phyloP scores from a whole-genome alignment of 92 coral and sea anemone species.

The Epizoanthus scotinus region DNA sequence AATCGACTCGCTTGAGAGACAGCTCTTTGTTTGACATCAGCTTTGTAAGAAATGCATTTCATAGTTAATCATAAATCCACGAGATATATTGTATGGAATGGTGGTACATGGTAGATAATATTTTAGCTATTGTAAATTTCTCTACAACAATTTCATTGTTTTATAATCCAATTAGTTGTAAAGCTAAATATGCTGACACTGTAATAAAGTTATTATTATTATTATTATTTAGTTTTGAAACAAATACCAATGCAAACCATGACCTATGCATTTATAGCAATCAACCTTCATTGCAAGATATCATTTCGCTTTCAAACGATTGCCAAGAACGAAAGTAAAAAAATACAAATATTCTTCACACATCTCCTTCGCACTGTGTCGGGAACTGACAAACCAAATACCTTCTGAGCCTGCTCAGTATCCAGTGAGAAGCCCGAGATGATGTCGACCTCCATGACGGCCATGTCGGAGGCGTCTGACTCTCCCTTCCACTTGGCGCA shows the following conservation, averaged over 20 bases:
- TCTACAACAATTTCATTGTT: too few species aligned
- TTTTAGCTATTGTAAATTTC: too few species aligned
- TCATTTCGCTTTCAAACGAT: background rate
- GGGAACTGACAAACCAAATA: background rate
- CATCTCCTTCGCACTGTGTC: background rate
- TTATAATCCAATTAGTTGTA: too few species aligned
- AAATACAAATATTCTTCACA: too few species aligned
- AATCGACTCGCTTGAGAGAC: constrained; percentile 76
- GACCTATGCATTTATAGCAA: background rate
- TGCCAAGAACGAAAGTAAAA: background rate
- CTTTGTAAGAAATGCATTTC: constrained; percentile 35
- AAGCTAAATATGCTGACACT: too few species aligned
- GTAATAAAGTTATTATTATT: too few species aligned
- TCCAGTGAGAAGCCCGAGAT: constrained; percentile 80
- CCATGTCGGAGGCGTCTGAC: constrained; percentile 82
- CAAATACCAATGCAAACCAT: too few species aligned
- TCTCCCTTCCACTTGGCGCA: constrained; percentile 86
- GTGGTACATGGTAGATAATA: too few species aligned
- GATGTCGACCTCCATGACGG: constrained; percentile 87
- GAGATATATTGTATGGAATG: too few species aligned
- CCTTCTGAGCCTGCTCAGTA: constrained; percentile 71
- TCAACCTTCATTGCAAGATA: background rate
- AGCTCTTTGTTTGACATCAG: constrained; percentile 54
- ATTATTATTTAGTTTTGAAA: too few species aligned
- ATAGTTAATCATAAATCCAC: background rate